Evolutionary conservation across 2,797 vertebrate species (phyloP).

Genomic region (Chiloscyllium punctatum): DNA sequence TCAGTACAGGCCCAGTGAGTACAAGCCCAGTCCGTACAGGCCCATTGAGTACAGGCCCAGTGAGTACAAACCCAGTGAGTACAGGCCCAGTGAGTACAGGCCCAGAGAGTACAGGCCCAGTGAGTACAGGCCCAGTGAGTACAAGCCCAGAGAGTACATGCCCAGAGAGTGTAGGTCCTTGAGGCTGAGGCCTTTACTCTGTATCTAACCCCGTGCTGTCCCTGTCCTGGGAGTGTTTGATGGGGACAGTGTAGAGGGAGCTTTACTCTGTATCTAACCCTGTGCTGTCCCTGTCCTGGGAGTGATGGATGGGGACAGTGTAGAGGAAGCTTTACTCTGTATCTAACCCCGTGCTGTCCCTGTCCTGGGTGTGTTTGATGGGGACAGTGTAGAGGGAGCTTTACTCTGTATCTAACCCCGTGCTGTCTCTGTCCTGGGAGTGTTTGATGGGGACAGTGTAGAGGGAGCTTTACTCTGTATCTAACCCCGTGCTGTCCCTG

Average conservation of each 20-base stretch:
- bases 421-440: neutral
- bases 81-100: too few relatives aligned
- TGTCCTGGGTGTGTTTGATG: neutral
- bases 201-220: neutral
- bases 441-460: neutral
- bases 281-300: neutral
- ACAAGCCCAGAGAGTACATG: too few relatives aligned
- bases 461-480: neutral
- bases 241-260: neutral
- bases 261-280: slow-evolving; percentile 1
- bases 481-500: neutral
- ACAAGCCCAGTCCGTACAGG: too few relatives aligned
- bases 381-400: neutral
- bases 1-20: too few relatives aligned
- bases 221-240: neutral
- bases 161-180: too few relatives aligned
- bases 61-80: too few relatives aligned
- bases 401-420: neutral
- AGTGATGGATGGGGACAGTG: neutral
- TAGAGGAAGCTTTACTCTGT: neutral
- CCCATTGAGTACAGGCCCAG: too few relatives aligned
- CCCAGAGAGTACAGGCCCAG: too few relatives aligned
- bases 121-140: too few relatives aligned
- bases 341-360: neutral
- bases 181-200: neutral